These are phyloP conservation scores for Heptranchias perlo DNA, from an alignment of 2,113 vertebrate genomes.

Conservation along the genomic window DNA sequence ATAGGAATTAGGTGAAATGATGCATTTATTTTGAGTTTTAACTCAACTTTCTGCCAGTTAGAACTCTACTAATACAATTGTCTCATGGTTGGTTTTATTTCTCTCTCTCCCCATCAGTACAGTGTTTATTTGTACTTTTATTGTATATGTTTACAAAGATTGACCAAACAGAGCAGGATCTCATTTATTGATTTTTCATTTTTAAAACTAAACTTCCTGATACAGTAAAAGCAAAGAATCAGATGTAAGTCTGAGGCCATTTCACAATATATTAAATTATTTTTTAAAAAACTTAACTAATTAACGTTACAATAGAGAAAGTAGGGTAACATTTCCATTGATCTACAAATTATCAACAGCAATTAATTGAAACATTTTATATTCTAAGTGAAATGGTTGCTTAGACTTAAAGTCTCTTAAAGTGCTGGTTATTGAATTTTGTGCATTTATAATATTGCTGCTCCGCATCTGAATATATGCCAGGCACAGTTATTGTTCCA, in stretches of 20 bases:
- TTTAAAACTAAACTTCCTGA: neutral
- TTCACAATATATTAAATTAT: neutral
- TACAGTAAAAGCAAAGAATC: neutral
- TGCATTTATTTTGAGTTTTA: neutral
- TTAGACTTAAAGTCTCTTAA: neutral
- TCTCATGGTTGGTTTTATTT: neutral
- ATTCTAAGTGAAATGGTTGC: constrained; percentile 9
- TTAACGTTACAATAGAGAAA: neutral
- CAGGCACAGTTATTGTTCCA: neutral
- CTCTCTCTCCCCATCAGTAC: neutral
- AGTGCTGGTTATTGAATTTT: constrained; percentile 14
- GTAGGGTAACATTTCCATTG: neutral
- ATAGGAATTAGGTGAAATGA: neutral
- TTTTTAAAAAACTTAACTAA: neutral
- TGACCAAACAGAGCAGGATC: neutral
- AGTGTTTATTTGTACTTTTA: neutral
- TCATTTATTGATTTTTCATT: neutral
- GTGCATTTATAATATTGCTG: neutral
- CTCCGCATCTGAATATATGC: neutral
- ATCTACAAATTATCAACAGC: neutral
- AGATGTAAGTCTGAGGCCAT: neutral
- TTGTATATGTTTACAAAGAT: neutral
- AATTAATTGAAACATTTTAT: constrained; percentile 29
- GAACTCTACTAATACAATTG: neutral
- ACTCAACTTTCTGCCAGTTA: neutral